phyloP scores from a whole-genome alignment of 2,113 vertebrate genomes.

The Notarius quadriscutis region DNA sequence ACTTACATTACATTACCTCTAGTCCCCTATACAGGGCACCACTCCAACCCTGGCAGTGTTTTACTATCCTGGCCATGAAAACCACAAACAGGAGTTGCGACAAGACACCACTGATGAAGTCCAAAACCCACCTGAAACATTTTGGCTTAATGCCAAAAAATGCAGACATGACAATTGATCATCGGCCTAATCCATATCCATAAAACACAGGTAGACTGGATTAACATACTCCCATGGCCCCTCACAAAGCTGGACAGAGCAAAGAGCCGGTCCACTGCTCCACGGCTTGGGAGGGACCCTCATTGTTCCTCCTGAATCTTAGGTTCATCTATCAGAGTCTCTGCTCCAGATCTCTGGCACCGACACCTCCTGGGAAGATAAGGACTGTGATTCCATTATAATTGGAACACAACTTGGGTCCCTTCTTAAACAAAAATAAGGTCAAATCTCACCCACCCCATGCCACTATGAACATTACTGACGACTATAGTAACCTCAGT shows the following conservation, averaged over 20 bases:
- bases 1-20: not conserved
- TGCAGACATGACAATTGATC: not conserved
- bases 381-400: not conserved
- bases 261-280: not conserved
- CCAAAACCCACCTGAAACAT: not conserved
- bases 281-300: not conserved
- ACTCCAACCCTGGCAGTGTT: not conserved
- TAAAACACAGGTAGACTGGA: not conserved
- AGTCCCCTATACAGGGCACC: not conserved
- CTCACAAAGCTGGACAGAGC: not conserved
- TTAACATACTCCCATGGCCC: not conserved
- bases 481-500: not conserved
- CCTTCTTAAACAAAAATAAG: not conserved
- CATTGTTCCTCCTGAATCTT: not conserved
- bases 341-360: not conserved
- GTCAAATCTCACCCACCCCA: not conserved
- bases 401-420: not conserved
- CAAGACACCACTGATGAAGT: not conserved
- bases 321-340: not conserved
- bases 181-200: not conserved
- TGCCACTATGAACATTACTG: not conserved
- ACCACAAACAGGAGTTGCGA: not conserved
- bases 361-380: not conserved
- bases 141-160: not conserved
- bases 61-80: not conserved